phyloP scores from a whole-genome alignment of 2,888 invertebrate genomes.

The Lasioglossum figueresi region DNA sequence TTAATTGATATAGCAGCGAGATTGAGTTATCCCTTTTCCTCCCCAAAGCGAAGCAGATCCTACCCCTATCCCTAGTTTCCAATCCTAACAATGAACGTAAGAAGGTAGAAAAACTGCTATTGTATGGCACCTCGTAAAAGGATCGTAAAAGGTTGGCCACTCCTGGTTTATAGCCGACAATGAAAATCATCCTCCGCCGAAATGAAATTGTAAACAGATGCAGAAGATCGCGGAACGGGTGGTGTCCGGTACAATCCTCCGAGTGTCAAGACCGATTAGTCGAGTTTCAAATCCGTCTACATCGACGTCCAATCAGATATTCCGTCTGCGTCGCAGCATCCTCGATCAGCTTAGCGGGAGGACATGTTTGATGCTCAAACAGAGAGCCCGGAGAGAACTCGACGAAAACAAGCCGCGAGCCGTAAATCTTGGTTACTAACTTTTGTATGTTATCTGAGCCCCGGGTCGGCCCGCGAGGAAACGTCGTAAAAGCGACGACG shows the following conservation, averaged over 20 bases:
- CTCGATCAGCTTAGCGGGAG: neutral
- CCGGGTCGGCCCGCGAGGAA: neutral
- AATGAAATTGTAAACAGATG: neutral
- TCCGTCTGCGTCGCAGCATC: neutral
- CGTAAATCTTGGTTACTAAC: conserved; percentile 6
- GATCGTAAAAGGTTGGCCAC: no score
- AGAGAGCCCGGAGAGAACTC: neutral
- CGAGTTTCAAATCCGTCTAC: neutral
- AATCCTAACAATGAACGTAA: no score
- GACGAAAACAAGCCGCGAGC: conserved; percentile 13
- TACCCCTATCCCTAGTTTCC: no score
- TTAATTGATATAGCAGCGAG: no score
- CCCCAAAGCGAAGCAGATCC: no score
- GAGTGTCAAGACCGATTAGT: neutral
- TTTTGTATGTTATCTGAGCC: neutral
- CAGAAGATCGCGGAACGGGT: neutral
- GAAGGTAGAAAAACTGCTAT: no score
- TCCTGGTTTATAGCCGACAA: neutral
- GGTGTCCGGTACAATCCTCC: neutral
- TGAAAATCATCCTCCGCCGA: neutral
- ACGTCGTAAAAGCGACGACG: conserved; percentile 18
- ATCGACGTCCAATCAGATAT: neutral
- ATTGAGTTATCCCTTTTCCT: no score
- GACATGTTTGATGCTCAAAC: conserved; percentile 2
- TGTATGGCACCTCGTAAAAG: no score